These are phyloP conservation scores for Ptilorrhoa leucosticta DNA, from an alignment of 2,113 vertebrate species.

Conservation along the genomic window DNA sequence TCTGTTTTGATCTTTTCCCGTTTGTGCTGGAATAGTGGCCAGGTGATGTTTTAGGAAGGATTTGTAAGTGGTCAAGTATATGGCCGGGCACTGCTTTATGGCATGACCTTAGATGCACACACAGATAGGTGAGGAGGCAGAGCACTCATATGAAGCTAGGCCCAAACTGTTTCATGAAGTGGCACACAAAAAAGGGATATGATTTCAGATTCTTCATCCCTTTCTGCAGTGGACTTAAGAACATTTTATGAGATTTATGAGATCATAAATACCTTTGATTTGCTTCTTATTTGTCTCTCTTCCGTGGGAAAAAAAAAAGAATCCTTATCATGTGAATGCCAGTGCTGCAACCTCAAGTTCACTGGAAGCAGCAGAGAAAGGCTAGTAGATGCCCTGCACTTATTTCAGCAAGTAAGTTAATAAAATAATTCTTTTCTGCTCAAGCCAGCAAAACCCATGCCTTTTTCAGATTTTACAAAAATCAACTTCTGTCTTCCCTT, in stretches of 20 bases:
- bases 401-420: neutral
- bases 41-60: neutral
- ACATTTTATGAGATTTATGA: neutral
- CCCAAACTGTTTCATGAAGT: neutral
- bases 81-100: neutral
- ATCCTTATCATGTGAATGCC: neutral
- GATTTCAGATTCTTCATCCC: neutral
- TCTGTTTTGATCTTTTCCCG: neutral
- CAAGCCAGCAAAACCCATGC: neutral
- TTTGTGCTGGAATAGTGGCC: neutral
- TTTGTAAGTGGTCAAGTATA: neutral
- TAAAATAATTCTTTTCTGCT: neutral
- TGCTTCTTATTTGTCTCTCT: neutral
- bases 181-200: neutral
- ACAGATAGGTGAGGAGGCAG: neutral
- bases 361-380: neutral
- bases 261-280: neutral
- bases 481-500: neutral
- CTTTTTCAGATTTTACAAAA: neutral
- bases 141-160: neutral
- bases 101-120: neutral
- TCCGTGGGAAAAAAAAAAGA: neutral
- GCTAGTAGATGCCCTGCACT: neutral
- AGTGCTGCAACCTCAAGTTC: neutral
- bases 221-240: fast-evolving